Base-by-base conservation (phyloP, 1,140 invertebrate genomes). In the Bombus haemorrhoidalis region DNA sequence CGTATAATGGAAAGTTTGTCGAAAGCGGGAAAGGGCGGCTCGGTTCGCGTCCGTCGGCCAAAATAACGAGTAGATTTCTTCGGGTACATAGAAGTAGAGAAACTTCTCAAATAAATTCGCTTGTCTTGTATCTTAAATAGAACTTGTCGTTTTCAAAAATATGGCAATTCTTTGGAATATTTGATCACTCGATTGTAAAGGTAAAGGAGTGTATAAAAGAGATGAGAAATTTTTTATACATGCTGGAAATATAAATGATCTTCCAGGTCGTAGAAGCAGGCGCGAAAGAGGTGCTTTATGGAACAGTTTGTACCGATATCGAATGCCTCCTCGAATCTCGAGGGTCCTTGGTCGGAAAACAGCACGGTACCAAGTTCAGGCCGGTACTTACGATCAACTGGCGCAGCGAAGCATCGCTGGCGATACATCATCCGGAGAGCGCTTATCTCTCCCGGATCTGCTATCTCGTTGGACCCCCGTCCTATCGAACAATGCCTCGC, bases 371-470 rank as follows among this genome's bases (percentile, higher is more conserved):
- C 86, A 71, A 80, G 43, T 85, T 57, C 39, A 80, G 74, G 81
- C 59, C 64, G 83, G 75, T 85, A 81, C 86, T 92, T 85, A 90
- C 91, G 91, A 92, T 93, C 89, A 86, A 90, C 86, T 76, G 86
- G 90, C 82, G 91, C 88, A 91, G 78, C 91, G 84, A 86, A 89
- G 85, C 90, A 92, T 92, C 85, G 89, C 88, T 85, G 86, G 86
- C 88, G 89, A 91, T 93, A 91, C 92, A 93, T 93, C 92, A 93
- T 93, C 91, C 91, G 81, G 64, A 84, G 86, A 74, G 77, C 73
- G 88, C 89, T 90, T 92, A 92, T 93, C 89, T 87, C 88, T 91
- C 86, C 83, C 77, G 89, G 78, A 92, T 92, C 90, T 87, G 76
- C 76, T 87, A 84, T 91, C 86, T 91, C 86, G 79, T 86, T 83